A percentile compares a stretch with the other conserved stretches of the same genome.
Evolutionary conservation across 2,888 invertebrate genomes (phyloP).

Genomic region (Ophion slaviceki): DNA sequence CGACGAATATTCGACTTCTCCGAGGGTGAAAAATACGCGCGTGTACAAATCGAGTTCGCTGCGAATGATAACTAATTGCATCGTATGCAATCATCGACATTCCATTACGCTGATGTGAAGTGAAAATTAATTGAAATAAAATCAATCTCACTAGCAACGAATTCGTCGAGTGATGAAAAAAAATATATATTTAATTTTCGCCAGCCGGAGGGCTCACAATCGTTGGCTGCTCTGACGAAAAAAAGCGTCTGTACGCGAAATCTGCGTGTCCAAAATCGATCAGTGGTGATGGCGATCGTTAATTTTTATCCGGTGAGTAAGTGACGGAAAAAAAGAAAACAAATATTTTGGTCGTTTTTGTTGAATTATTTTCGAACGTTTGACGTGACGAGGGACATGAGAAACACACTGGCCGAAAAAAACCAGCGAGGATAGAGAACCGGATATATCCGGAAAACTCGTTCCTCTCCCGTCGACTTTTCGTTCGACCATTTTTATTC

Average conservation of each 20-base stretch:
- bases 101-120: background rate
- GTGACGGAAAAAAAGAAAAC: background rate
- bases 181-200: background rate
- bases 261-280: background rate
- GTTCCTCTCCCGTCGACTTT: conserved; percentile 37
- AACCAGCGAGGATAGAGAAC: conserved; percentile 33
- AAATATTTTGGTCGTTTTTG: conserved; percentile 7
- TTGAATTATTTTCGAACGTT: background rate
- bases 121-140: conserved; percentile 9
- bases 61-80: conserved; percentile 33
- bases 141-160: background rate
- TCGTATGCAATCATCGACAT: conserved; percentile 8
- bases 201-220: background rate
- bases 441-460: conserved; percentile 47
- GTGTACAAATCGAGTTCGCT: background rate
- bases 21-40: background rate
- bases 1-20: conserved; percentile 17
- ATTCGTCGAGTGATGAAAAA: background rate
- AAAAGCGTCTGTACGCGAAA: background rate
- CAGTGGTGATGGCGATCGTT: background rate
- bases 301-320: no score
- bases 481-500: conserved; percentile 39
- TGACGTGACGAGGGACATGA: conserved; percentile 29
- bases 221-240: background rate
- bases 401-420: conserved; percentile 30